Base-by-base conservation (phyloP, 2,888 invertebrate genomes). In the Hipparchia sbordonii region DNA sequence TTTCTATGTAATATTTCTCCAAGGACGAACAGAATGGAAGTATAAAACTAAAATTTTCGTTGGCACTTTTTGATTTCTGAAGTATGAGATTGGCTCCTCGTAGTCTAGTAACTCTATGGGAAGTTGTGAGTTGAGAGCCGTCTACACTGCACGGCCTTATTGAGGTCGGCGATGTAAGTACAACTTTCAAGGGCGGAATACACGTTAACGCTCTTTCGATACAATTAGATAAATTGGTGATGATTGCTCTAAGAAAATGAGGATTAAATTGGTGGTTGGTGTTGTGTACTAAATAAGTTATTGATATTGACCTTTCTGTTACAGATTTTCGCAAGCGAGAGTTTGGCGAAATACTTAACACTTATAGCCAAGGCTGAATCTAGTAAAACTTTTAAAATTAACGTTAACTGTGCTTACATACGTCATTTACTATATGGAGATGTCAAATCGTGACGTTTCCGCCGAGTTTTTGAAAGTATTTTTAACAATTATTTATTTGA, bases 121-220 rank as follows among this genome's bases (percentile, higher is more conserved):
- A 57, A 3, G 2, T 57, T 57, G 56, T 57, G 23, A 57, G 57
- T 23, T 8, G 56, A 56, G 52, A 63, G n/a, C n/a, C 52, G 51
- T 66, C 39, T 63, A 23, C 9, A 52, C n/a, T 39, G 60, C 33
- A 57, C 60, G 69, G 69, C 72, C 72, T 72, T 66, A 72, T 54
- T 63, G 72, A 65, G 65, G 72, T 56, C 61, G 10, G 13, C 13
- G 57, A 51, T 65, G 46, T 39, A 39, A 39, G 39, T 69, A 54
- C 39, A 13, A n/a, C 45, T 46, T 69, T 65, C 65, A 72, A 66
- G 65, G 72, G 65, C 63, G 54, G 6, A 39, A 4, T 39, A 5
- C 57, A 67, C 13, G 45, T 33, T 67, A 67, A 67, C 67, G 56
- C 12, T 65, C 54, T 56, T 67, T 56, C 45, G 12, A 56, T 56